Evolutionary conservation across 2,797 vertebrate species (phyloP).

Genomic region (Enteromius trimaculatus): DNA sequence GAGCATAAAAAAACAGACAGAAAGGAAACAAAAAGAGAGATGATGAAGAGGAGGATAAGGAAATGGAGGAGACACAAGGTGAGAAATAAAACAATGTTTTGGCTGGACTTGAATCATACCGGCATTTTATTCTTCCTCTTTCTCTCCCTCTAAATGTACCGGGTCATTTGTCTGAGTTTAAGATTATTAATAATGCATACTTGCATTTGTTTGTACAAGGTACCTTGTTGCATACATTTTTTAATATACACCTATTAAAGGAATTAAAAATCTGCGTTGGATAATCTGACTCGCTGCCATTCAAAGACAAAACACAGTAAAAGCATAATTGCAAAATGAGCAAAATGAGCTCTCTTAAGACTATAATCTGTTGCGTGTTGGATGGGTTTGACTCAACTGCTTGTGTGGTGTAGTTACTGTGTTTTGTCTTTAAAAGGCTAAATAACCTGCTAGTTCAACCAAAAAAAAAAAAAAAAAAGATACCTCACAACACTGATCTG

Average conservation of each 20-base stretch:
- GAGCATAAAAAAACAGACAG: constrained; percentile 37
- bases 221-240: not conserved
- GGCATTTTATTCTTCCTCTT: constrained; percentile 6
- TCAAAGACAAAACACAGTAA: not conserved
- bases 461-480: not conserved
- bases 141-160: constrained; percentile 6
- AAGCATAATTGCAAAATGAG: not conserved
- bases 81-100: constrained; percentile 24
- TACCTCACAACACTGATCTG: not conserved
- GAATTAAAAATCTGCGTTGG: not conserved
- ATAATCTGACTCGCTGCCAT: not conserved
- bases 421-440: not conserved
- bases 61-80: constrained; percentile 38
- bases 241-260: constrained; percentile 5
- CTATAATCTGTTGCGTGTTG: not conserved
- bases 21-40: constrained; percentile 17
- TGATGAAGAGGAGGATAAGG: constrained; percentile 34
- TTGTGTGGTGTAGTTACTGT: not conserved
- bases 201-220: constrained; percentile 19
- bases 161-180: constrained; percentile 9
- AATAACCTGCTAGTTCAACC: not conserved
- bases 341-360: not conserved
- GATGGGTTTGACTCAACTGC: not conserved
- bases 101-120: constrained; percentile 20
- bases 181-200: constrained; percentile 13